These are phyloP conservation scores for Atrichornis clamosus DNA, from an alignment of 2,113 vertebrate species.

Conservation along the genomic window DNA sequence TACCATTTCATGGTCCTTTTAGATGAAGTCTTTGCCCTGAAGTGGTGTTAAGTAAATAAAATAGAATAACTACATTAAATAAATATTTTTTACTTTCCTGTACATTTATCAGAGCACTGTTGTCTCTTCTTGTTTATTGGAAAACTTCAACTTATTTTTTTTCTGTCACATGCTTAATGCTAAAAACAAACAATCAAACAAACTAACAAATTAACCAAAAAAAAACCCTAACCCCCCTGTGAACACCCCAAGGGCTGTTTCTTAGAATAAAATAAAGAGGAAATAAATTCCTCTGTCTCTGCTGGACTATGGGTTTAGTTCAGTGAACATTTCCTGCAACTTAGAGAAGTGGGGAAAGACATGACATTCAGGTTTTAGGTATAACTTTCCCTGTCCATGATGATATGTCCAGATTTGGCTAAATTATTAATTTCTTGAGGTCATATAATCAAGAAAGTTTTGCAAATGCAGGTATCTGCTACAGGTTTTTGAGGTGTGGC, in stretches of 20 bases:
- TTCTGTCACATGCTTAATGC: background rate
- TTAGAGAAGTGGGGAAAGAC: background rate
- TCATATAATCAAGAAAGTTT: background rate
- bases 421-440: background rate
- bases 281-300: background rate
- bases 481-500: background rate
- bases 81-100: background rate
- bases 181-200: background rate
- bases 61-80: background rate
- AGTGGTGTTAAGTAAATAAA: background rate
- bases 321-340: background rate
- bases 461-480: rapidly evolving
- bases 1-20: background rate
- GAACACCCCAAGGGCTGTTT: rapidly evolving
- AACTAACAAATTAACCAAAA: background rate
- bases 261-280: background rate
- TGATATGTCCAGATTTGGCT: background rate
- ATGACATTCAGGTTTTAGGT: rapidly evolving
- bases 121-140: background rate
- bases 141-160: background rate
- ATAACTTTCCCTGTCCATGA: background rate
- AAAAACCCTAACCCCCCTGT: background rate
- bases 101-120: background rate
- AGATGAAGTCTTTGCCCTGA: background rate
- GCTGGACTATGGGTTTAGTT: background rate